Conservation (phyloP, 2,888 invertebrate species). For the Cerastoderma edule region DNA sequence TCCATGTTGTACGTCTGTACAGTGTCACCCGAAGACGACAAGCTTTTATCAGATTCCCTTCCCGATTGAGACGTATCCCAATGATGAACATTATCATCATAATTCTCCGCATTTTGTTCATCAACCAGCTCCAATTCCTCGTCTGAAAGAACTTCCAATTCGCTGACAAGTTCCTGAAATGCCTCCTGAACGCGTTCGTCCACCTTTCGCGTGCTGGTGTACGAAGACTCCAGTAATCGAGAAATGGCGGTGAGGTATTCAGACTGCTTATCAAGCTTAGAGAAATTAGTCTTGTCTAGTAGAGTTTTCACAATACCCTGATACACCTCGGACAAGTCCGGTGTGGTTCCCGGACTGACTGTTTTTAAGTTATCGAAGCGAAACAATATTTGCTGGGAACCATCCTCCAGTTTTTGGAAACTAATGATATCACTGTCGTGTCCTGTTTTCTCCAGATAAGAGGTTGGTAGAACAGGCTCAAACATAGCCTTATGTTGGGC, state of each 20-base stretch:
- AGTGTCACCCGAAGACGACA: not conserved
- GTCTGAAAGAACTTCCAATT: conserved; percentile 56
- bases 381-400: conserved; percentile 68
- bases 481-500: not conserved
- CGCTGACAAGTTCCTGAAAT: conserved; percentile 65
- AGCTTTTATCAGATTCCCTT: not conserved
- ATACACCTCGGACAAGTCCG: conserved; percentile 73
- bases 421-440: conserved; percentile 36
- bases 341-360: conserved; percentile 28
- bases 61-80: not conserved
- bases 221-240: conserved; percentile 72
- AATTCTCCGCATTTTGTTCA: conserved; percentile 15
- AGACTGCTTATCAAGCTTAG: conserved; percentile 60
- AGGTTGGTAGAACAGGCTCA: not conserved
- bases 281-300: conserved; percentile 74
- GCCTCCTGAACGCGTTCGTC: conserved; percentile 60
- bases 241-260: conserved; percentile 75
- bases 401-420: conserved; percentile 65
- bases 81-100: conserved; percentile 1
- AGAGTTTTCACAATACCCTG: conserved; percentile 68
- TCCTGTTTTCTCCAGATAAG: not conserved
- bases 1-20: conserved; percentile 9
- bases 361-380: conserved; percentile 58
- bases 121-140: conserved; percentile 16
- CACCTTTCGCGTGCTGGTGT: conserved; percentile 63